Base-by-base conservation (phyloP, 2,888 invertebrate species). In the Liopterus haemorrhoidalis region DNA sequence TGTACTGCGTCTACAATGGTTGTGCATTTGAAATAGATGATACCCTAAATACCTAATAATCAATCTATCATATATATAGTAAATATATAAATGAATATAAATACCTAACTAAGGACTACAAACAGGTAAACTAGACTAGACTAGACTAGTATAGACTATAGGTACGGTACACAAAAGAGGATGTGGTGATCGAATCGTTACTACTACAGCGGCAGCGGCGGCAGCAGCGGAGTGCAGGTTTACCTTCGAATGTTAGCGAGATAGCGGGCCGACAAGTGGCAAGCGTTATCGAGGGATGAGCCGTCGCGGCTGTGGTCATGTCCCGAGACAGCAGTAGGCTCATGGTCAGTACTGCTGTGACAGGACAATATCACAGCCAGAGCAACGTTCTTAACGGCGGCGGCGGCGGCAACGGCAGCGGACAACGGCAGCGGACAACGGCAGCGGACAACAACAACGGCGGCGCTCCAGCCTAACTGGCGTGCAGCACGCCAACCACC, bases 311-410 rank as follows among this genome's bases (percentile, higher is more conserved):
- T 73, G 73, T 78, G 79, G 75, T 78, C 78, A 87, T 90, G 90
- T 88, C 90, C 87, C 79, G 85, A 76, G 79, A 81, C 87, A 90
- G 85, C 90, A 90, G 90, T 90, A 90, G 76, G 73, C 69, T 69
- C 59, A 69, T 65, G 70, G 74, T 71, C 69, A 80, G 82, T 90
- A 90, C 90, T 90, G 90, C 90, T 90, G 90, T 90, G 90, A 90
- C 90, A 89, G 89, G 90, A 91, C 90, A 91, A 91, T 90, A 90
- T 90, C 78, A 84, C 79, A 77, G 82, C 79, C 76, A 70, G 54
- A 55, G 39, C 54, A 48, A 49, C 44, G 42, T 14, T 15, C 16
- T 25, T 25, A 27, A 12, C 38, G 38, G n/a, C 27, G 27, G 18
- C 27, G 38, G 19, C 19, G 33, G 18, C 33, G 38, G 38, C 38